Evolutionary conservation across 2,888 invertebrate species (phyloP).

Genomic region (Epinotia brunnichana): DNA sequence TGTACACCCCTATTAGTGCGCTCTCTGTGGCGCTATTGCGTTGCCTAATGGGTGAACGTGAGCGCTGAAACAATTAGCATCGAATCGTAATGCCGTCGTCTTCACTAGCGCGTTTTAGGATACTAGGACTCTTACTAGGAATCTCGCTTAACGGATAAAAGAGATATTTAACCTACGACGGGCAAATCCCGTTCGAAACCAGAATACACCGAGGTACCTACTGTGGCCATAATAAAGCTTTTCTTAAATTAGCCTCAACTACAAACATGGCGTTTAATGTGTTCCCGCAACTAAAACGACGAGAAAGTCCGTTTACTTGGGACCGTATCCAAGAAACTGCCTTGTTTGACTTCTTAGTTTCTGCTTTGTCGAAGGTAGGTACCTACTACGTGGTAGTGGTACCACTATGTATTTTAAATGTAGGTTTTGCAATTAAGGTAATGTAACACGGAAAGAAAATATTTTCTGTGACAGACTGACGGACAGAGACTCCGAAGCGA

Average conservation of each 20-base stretch:
- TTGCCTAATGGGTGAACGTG: too few relatives aligned
- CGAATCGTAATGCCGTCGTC: too few relatives aligned
- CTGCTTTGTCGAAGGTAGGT: neutral
- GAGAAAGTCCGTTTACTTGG: constrained; percentile 33
- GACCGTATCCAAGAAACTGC: constrained; percentile 33
- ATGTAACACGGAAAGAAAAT: neutral
- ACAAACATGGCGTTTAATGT: constrained; percentile 37
- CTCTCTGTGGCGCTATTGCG: too few relatives aligned
- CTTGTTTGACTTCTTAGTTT: constrained; percentile 24
- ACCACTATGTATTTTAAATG: neutral
- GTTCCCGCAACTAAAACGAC: constrained; percentile 39
- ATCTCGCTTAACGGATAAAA: too few relatives aligned
- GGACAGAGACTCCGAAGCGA: neutral
- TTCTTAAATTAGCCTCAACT: constrained; percentile 38
- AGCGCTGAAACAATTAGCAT: too few relatives aligned
- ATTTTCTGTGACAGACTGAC: neutral
- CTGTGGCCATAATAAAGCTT: constrained; percentile 33
- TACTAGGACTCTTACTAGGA: too few relatives aligned
- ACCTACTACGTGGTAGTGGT: too few relatives aligned
- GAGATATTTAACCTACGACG: neutral
- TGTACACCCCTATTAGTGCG: too few relatives aligned
- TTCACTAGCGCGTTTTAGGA: too few relatives aligned
- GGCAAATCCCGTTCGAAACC: neutral
- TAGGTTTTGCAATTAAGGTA: constrained; percentile 4
- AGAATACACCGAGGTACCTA: constrained; percentile 11